phyloP scores from a whole-genome alignment of 2,113 vertebrate genomes.

The Festucalex cinctus region DNA sequence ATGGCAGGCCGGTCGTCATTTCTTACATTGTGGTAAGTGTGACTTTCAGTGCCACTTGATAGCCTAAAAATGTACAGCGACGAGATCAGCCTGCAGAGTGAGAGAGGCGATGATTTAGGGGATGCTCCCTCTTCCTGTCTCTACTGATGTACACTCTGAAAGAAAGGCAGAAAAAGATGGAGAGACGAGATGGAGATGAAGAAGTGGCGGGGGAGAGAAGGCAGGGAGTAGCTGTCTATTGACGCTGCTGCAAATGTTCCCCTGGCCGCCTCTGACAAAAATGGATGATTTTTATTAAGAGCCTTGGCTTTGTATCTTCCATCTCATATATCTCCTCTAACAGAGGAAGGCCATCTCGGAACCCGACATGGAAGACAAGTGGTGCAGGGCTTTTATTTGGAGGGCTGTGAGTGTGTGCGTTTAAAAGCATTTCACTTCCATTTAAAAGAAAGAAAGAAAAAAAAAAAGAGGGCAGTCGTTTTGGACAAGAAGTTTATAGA shows the following conservation, averaged over 20 bases:
- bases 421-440: not conserved
- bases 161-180: conserved; percentile 33
- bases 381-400: conserved; percentile 35
- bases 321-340: conserved; percentile 66
- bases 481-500: not conserved
- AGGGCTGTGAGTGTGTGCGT: conserved; percentile 26
- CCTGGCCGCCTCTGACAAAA: conserved; percentile 66
- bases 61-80: conserved; percentile 52
- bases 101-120: conserved; percentile 56
- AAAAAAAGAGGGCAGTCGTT: not conserved
- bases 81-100: conserved; percentile 47
- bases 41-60: conserved; percentile 54
- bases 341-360: conserved; percentile 62
- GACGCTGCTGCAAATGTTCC: conserved; percentile 64
- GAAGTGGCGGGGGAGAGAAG: conserved; percentile 1
- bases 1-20: conserved; percentile 59
- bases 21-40: conserved; percentile 63
- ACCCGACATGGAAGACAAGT: conserved; percentile 28
- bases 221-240: conserved; percentile 38
- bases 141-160: conserved; percentile 37
- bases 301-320: conserved; percentile 63
- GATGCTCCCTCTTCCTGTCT: conserved; percentile 30
- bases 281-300: conserved; percentile 75
- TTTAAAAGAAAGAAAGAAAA: not conserved
- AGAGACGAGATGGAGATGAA: conserved; percentile 47